Evolutionary conservation across 2,797 vertebrate genomes (phyloP).

Genomic region (Acipenser ruthenus): DNA sequence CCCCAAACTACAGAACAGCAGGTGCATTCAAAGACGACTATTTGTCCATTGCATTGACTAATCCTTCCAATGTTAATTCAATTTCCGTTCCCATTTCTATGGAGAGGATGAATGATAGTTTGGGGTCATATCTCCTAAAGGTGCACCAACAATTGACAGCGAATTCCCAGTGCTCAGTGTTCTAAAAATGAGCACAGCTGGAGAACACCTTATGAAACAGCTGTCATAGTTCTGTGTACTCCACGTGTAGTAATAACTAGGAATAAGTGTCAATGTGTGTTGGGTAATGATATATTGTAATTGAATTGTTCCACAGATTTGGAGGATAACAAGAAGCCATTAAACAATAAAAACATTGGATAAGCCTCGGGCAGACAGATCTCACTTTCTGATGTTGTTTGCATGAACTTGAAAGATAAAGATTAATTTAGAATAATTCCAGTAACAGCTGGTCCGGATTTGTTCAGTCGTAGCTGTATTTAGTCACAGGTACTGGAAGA

Average conservation of each 20-base stretch:
- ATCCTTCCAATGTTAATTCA: slow-evolving; percentile 12
- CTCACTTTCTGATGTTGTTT: no score
- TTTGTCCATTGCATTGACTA: slow-evolving; percentile 4
- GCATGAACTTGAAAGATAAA: no score
- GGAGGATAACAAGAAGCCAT: slow-evolving; percentile 1
- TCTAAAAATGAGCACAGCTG: slow-evolving; percentile 12
- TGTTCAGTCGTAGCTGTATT: no score
- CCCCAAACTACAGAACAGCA: background rate
- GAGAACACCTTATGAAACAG: slow-evolving; percentile 20
- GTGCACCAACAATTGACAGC: slow-evolving; percentile 12
- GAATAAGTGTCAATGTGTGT: background rate
- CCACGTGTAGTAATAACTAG: background rate
- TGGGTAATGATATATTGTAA: slow-evolving; percentile 2
- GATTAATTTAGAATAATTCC: no score
- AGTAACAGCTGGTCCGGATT: no score
- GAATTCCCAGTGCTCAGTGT: background rate
- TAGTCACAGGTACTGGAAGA: no score
- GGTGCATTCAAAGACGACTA: background rate
- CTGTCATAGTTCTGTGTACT: slow-evolving; percentile 17
- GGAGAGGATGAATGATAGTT: slow-evolving; percentile 10
- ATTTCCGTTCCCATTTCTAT: slow-evolving; percentile 10
- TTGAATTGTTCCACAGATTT: slow-evolving; percentile 12
- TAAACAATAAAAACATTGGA: background rate
- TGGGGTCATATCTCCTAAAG: slow-evolving; percentile 7
- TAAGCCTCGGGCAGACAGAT: no score